Percentiles rank a stretch among this genome's conserved stretches.
Evolutionary conservation across 2,888 invertebrate genomes (phyloP).

Genomic region (Dicyrtoma fusca): DNA sequence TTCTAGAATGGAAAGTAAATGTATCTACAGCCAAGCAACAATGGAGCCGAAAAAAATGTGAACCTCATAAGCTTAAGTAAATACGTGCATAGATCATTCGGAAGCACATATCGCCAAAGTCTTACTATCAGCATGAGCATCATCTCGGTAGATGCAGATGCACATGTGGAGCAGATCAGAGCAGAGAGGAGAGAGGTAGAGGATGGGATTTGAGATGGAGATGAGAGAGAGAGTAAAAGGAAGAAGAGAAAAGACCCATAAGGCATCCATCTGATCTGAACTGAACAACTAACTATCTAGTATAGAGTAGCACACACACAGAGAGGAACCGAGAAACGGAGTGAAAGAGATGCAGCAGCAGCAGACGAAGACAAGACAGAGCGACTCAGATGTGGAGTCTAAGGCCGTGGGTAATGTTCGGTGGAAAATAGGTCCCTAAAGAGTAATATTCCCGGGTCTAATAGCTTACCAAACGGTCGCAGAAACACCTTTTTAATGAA

Average conservation of each 20-base stretch:
- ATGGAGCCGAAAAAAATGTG: constrained; percentile 9
- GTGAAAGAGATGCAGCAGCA: constrained; percentile 1
- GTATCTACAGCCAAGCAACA: no score
- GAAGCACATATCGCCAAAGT: no score
- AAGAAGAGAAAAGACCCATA: constrained; percentile 10
- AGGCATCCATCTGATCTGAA: constrained; percentile 26
- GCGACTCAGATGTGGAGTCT: neutral
- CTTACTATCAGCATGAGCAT: no score
- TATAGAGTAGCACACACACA: no score
- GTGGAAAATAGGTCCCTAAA: constrained; percentile 62
- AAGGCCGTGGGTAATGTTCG: constrained; percentile 51
- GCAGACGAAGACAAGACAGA: neutral
- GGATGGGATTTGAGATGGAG: constrained; percentile 18
- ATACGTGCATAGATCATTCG: constrained; percentile 9
- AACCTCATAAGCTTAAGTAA: constrained; percentile 1
- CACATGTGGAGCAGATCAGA: no score
- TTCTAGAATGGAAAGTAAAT: no score
- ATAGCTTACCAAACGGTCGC: constrained; percentile 72
- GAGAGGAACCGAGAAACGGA: no score
- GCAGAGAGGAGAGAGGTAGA: constrained; percentile 20
- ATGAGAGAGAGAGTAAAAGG: constrained; percentile 10
- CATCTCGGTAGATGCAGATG: constrained; percentile 12
- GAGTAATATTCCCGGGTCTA: constrained; percentile 66
- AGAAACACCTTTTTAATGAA: constrained; percentile 77
- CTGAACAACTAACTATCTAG: no score